phyloP scores from a whole-genome alignment of 1,140 invertebrate species.

The Monomorium pharaonis region DNA sequence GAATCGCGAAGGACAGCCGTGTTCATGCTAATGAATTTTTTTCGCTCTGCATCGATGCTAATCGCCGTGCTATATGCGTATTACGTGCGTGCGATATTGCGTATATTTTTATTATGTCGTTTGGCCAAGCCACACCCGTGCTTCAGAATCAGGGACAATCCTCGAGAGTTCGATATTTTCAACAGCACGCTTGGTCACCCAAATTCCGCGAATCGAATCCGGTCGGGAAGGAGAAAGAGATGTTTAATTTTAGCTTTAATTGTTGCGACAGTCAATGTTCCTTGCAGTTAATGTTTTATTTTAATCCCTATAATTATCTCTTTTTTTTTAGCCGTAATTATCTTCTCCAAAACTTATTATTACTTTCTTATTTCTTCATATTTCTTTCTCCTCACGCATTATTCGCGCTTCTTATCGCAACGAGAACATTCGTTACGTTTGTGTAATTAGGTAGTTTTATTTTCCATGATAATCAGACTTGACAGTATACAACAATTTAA shows the following conservation, averaged over 20 bases:
- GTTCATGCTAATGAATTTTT: conserved; percentile 54
- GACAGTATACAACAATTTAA: background rate
- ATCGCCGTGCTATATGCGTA: conserved; percentile 35
- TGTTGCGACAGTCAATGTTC: background rate
- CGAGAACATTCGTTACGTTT: background rate
- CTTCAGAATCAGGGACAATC: conserved; percentile 31
- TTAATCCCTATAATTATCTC: background rate
- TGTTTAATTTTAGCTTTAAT: background rate
- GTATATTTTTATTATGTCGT: conserved; percentile 27
- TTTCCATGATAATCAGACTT: background rate
- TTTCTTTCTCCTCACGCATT: background rate
- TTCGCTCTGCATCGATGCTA: conserved; percentile 27
- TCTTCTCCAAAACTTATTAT: background rate
- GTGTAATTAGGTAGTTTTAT: background rate
- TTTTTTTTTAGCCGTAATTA: background rate
- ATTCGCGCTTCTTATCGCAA: background rate
- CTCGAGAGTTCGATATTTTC: background rate
- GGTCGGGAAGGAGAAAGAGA: background rate
- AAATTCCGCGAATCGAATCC: background rate
- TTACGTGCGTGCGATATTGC: conserved; percentile 25
- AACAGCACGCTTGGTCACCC: background rate
- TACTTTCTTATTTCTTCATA: background rate
- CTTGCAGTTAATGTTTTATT: background rate
- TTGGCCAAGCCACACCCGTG: conserved; percentile 29
- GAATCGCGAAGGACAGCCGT: conserved; percentile 42